phyloP scores from a whole-genome alignment of 2,797 vertebrate species.

The Ciconia nigra region DNA sequence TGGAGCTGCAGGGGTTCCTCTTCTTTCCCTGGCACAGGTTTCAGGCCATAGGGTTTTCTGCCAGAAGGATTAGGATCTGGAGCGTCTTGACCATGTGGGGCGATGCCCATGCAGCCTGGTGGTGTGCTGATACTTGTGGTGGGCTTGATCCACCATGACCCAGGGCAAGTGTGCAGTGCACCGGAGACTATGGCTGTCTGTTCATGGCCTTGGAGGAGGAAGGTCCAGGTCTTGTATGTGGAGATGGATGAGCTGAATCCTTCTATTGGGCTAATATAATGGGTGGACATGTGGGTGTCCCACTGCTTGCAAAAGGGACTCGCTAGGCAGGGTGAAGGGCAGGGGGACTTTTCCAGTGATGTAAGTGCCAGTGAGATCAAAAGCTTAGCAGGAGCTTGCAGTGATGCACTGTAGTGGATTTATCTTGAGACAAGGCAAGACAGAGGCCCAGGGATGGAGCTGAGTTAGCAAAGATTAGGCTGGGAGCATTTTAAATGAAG shows the following conservation, averaged over 20 bases:
- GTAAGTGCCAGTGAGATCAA: background rate
- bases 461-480: background rate
- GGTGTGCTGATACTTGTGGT: background rate
- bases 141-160: background rate
- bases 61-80: background rate
- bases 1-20: background rate
- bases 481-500: background rate
- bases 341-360: background rate
- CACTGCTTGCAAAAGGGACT: background rate
- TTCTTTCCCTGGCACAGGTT: background rate
- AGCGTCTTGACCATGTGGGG: accelerated
- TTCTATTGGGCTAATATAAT: accelerated
- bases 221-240: too few species aligned
- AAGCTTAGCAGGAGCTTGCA: background rate
- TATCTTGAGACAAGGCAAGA: background rate
- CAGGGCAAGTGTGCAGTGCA: accelerated
- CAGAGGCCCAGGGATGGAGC: background rate
- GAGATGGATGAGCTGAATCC: background rate
- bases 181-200: background rate
- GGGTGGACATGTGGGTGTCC: background rate
- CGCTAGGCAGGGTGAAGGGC: background rate
- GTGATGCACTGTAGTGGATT: background rate
- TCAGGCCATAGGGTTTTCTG: accelerated
- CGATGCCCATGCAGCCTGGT: background rate
- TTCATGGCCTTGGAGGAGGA: background rate